Base-by-base conservation (phyloP, 2,113 vertebrate genomes). In the Salvelinus namaycush region DNA sequence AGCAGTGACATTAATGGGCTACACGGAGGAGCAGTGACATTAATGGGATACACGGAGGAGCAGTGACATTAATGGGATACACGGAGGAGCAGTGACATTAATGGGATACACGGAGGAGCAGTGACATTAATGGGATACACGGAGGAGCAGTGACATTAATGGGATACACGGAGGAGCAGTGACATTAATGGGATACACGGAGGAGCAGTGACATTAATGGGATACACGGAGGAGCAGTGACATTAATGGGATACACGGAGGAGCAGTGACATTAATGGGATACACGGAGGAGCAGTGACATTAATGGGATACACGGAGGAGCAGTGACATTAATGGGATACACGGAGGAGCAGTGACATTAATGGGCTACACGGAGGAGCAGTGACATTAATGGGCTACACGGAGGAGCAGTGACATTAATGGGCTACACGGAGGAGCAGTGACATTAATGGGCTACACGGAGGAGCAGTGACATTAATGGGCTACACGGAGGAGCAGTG, bases 181-280 rank as follows among this genome's bases (percentile, higher is more conserved):
- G 26, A 26, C 29, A 4, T 89, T 91, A 90, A 29, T 29, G 29
- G 29, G 29, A 29, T 29, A 29, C 29, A 29, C 4, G 29, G 29
- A 29, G 29, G 29, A 29, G 29, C 29, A 4, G 34, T 34, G 34
- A 34, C 34, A 44, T 44, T 44, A 44, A 89, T 68, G 82, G 78
- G 70, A 7, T 34, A 34, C 34, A 34, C 0, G 34, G 34, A 24
- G 24, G 24, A 24, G 24, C 24, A 24, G 24, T 24, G 24, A 24
- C 34, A 8, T 89, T 91, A 91, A 34, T 34, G 6, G 34, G 34
- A 34, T 34, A 34, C 34, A 34, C 0, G 34, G 34, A 34, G 34
- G 34, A 34, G 34, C 34, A 7, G 39, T 44, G 39, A 44, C 39
- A 26, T 89, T 91, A 91, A 34, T 34, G 6, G 34, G 34, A 34